Evolutionary conservation across 2,888 invertebrate genomes (phyloP), one percentile per base, ranked within the genome.

Genomic region (Bembecia ichneumoniformis): DNA sequence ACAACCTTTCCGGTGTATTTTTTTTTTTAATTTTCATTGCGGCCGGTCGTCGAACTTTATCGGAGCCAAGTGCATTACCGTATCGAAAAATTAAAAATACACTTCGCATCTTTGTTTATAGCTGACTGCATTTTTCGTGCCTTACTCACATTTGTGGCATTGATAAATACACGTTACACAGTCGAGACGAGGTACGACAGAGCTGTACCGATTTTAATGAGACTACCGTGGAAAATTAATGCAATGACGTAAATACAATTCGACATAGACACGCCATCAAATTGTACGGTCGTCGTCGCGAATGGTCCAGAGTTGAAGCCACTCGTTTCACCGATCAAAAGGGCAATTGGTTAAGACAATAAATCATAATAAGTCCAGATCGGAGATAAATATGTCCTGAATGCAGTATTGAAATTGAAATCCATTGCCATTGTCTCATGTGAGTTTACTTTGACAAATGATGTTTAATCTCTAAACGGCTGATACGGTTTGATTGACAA

Each of bases 281-380:
- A 40, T n/a, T n/a, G 40, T 40, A 14, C 40, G n/a, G 13, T 40
- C 40, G 7, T 28, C 28, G 28, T 28, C 28, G 28, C 9, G 9
- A 28, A 9, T 28, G 28, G 7, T 28, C 28, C 14, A 5, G 40
- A 49, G 17, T 40, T 46, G 44, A 43, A 44, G 43, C 49, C 43
- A 51, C 51, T 53, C 49, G 53, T 53, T 49, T 49, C 28, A 45
- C 51, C 55, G 49, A 52, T 46, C 52, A 57, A 62, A 57, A 55
- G 54, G 57, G 50, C 56, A 55, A 64, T 64, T 64, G 64, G 63
- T 63, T 66, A 55, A 58, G 35, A 66, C 64, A 63, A 67, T 67
- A 57, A 62, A 64, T 67, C 67, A 66, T 64, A 60, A 62, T 48
- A 56, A 51, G 52, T 55, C 50, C 50, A 58, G 64, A 66, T 64